Base-by-base conservation (phyloP, 2,888 invertebrate species). In the Caenorhabditis parvicauda region DNA sequence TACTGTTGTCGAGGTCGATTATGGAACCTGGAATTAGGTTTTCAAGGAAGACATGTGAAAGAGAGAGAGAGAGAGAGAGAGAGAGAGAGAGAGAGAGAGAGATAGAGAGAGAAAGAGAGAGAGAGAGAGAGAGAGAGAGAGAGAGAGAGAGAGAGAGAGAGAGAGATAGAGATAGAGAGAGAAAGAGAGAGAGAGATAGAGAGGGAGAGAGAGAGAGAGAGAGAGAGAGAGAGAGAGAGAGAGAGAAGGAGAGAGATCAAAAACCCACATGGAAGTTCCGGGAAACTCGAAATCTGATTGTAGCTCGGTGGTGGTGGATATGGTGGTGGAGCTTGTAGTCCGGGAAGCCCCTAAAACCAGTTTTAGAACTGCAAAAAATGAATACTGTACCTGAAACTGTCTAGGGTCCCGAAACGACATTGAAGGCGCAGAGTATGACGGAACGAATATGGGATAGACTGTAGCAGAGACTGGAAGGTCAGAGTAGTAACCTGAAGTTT, bases 271-370 rank as follows among this genome's bases (percentile, higher is more conserved):
- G 68, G 68, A 12, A 69, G 45, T 24, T 63, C 68, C 12, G 68
- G 65, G 29, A 65, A 65, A 29, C 48, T 59, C 22, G 47, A 38
- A 14, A 69, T 58, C 44, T 69, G 66, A 42, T 50, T 57, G 54
- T 69, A 69, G 21, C 63, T 65, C 9, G 69, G 69, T 14, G 69
- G 69, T 28, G 66, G 63, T 2, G 69, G 69, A 25, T 69, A 69
- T 0, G 69, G 69, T 9, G 69, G 69, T 1, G 69, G 69, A 2
- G 69, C 69, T 19, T 59, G 59, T 7, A 69, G 28, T 17, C 69
- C 69, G 4, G 69, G 65, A 6, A 69, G 54, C 41, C 69, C 69
- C 62, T 69, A 51, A 24, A 65, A 17, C 21, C 9, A 22, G 25
- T 22, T 17, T n/a, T 12, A 22, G 19, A 2, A 21, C 12, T 19